These are phyloP conservation scores for Scaptomyza reducta DNA, from an alignment of 2,888 invertebrate genomes.

Conservation along the genomic window DNA sequence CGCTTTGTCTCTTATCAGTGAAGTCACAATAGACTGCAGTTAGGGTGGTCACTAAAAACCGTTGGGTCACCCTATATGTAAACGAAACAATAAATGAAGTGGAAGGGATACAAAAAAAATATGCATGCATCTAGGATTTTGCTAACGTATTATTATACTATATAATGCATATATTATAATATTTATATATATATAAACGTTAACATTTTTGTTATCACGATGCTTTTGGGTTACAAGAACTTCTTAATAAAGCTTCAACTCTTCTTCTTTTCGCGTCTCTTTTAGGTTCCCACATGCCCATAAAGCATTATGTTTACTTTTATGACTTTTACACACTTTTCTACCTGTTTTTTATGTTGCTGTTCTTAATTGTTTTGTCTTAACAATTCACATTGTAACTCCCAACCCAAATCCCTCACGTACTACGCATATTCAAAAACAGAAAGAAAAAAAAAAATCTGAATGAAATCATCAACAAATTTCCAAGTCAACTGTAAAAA, in stretches of 20 bases:
- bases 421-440: slow-evolving; percentile 16
- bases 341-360: slow-evolving; percentile 20
- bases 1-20: slow-evolving; percentile 15
- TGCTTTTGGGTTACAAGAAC: too few relatives aligned
- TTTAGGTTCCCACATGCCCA: not conserved
- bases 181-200: too few relatives aligned
- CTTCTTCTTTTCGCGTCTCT: not conserved
- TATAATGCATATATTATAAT: too few relatives aligned
- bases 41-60: slow-evolving; percentile 1
- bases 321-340: slow-evolving; percentile 6
- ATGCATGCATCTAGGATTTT: too few relatives aligned
- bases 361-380: slow-evolving; percentile 25
- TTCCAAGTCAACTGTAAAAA: slow-evolving; percentile 34
- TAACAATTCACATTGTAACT: slow-evolving; percentile 16
- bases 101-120: not conserved
- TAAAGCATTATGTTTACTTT: not conserved
- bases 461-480: slow-evolving; percentile 66
- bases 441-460: slow-evolving; percentile 6
- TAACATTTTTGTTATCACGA: too few relatives aligned
- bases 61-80: not conserved
- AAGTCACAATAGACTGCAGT: not conserved
- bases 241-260: not conserved
- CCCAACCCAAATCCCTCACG: slow-evolving; percentile 28
- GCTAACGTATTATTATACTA: too few relatives aligned
- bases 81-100: not conserved